Base-by-base conservation (phyloP, 2,888 invertebrate genomes). In the Pecten maximus region DNA sequence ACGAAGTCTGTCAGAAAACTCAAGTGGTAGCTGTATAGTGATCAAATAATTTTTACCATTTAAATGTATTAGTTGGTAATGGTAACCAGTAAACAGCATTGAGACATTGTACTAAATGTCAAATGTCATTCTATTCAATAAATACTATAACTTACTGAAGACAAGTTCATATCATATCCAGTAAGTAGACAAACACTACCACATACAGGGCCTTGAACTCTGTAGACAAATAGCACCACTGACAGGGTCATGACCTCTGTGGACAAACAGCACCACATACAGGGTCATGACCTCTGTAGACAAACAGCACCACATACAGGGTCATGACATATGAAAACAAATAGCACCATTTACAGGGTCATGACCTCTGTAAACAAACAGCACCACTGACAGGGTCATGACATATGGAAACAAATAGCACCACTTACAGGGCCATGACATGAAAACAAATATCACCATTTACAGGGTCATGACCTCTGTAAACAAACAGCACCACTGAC, bases 51-150 rank as follows among this genome's bases (percentile, higher is more conserved):
- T 6, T 54, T 2, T n/a, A 19, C 15, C 50, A 54, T 54, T 54
- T n/a, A 54, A 54, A 54, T 54, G 54, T 54, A 54, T 54, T 23
- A 54, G 54, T 54, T 54, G 54, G 54, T 54, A 54, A 54, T 54
- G n/a, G 54, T 54, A 23, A 54, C 54, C 2, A 23, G 8, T 23
- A 54, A 54, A 54, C 19, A 23, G n/a, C 54, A 54, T 23, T 54
- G 54, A 54, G 19, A 54, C 8, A 23, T 54, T 54, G 23, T n/a
- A 54, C 54, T 23, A 19, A 54, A 8, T 2, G 23, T 15, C 54
- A 54, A 48, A 54, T 54, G 54, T 54, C n/a, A n/a, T n/a, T n/a
- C n/a, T n/a, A n/a, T n/a, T n/a, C n/a, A 2, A 8, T 12, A 44
- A 44, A 4, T 8, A 44, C 44, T 44, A 44, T n/a, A 44, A 44